Percentiles rank a stretch among this genome's conserved stretches.
phyloP scores from a whole-genome alignment of 2,888 invertebrate species.

The Pristionchus maxplancki region DNA sequence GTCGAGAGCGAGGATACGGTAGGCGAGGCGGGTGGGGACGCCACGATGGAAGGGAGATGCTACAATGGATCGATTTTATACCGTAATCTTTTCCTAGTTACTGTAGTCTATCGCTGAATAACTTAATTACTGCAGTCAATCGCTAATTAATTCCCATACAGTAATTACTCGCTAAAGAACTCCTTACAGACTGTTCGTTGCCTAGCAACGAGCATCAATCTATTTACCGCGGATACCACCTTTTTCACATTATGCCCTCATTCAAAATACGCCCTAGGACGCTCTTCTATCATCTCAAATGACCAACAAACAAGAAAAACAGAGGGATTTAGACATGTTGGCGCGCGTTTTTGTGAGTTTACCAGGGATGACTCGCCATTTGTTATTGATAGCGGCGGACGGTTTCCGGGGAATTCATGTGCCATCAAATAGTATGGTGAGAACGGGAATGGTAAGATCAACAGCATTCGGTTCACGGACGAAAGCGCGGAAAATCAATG shows the following conservation, averaged over 20 bases:
- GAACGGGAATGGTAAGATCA: too few species aligned
- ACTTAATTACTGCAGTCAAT: too few species aligned
- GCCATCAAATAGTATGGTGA: not conserved
- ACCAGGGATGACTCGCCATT: not conserved
- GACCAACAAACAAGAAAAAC: not conserved
- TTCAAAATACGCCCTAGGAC: too few species aligned
- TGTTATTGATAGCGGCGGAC: not conserved
- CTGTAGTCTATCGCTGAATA: too few species aligned
- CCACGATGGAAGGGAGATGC: constrained; percentile 32
- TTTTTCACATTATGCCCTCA: too few species aligned
- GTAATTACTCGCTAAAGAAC: not conserved
- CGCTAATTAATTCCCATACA: not conserved
- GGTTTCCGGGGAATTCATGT: not conserved
- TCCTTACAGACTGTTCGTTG: not conserved
- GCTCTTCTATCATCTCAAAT: too few species aligned
- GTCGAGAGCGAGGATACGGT: constrained; percentile 42
- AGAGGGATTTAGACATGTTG: not conserved
- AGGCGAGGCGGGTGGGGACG: constrained; percentile 32
- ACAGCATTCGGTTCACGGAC: not conserved
- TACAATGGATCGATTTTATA: not conserved
- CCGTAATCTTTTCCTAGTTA: not conserved
- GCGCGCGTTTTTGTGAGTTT: not conserved
- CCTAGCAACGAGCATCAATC: too few species aligned
- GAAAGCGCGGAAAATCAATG: not conserved
- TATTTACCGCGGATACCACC: too few species aligned